These are phyloP conservation scores for Oryzias javanicus DNA, from an alignment of 2,113 vertebrate species.

Conservation along the genomic window DNA sequence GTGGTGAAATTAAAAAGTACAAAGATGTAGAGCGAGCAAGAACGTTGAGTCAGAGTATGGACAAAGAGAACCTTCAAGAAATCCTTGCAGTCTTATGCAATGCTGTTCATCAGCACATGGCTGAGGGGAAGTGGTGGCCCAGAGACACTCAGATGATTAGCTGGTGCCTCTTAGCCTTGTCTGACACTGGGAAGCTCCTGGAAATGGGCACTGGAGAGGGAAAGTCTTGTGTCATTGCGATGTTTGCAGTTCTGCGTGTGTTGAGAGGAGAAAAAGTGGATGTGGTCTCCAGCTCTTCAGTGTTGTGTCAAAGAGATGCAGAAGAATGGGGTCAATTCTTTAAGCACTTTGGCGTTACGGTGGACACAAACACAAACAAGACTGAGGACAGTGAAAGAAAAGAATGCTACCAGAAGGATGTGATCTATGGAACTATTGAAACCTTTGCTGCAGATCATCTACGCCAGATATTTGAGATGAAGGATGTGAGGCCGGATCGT, in stretches of 20 bases:
- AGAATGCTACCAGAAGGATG: conserved; percentile 30
- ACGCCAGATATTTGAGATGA: conserved; percentile 37
- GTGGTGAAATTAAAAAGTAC: conserved; percentile 13
- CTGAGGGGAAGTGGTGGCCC: conserved; percentile 7
- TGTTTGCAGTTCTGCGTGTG: conserved; percentile 32
- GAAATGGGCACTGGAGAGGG: conserved; percentile 45
- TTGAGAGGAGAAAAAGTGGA: conserved; percentile 31
- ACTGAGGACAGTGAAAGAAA: conserved; percentile 1
- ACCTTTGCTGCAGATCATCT: conserved; percentile 32
- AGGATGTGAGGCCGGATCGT: conserved; percentile 30
- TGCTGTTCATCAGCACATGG: conserved; percentile 4
- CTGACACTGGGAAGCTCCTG: conserved; percentile 22
- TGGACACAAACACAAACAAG: conserved; percentile 31
- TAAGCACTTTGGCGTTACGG: conserved; percentile 6
- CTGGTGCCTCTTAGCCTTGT: conserved; percentile 30
- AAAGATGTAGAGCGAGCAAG: conserved; percentile 2
- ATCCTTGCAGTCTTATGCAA: conserved; percentile 13
- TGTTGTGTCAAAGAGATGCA: conserved; percentile 38
- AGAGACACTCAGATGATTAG: conserved; percentile 15
- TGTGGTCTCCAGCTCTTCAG: conserved; percentile 21
- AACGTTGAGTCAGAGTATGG: neutral
- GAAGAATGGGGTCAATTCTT: neutral
- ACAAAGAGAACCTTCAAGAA: conserved; percentile 9
- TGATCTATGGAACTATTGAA: conserved; percentile 37
- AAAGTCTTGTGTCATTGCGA: conserved; percentile 38